Evolutionary conservation across 2,888 invertebrate genomes (phyloP).

Genomic region (Neoscelio sp.): DNA sequence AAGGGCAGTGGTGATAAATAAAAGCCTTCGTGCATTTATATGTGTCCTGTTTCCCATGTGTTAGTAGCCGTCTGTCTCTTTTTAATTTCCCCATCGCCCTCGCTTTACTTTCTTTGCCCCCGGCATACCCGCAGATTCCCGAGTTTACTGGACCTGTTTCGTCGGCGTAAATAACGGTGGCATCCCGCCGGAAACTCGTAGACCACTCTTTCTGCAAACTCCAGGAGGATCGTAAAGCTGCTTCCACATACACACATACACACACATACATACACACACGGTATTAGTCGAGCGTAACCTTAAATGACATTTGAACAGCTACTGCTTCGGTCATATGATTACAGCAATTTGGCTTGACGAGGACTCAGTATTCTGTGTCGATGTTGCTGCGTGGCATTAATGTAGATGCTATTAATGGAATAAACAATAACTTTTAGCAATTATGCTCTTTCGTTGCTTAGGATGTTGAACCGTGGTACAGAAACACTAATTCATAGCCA

Average conservation of each 20-base stretch:
- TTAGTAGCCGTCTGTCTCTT: slow-evolving; percentile 64
- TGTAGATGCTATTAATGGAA: slow-evolving; percentile 53
- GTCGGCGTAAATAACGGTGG: slow-evolving; percentile 76
- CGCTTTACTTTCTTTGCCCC: slow-evolving; percentile 9
- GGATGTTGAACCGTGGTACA: too few relatives aligned
- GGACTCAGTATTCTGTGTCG: slow-evolving; percentile 30
- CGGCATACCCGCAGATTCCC: slow-evolving; percentile 51
- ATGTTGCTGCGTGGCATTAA: slow-evolving; percentile 28
- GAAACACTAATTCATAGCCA: too few relatives aligned
- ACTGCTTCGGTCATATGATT: slow-evolving; percentile 57
- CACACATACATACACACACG: too few relatives aligned
- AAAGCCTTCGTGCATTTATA: slow-evolving; percentile 70
- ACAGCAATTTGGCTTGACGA: slow-evolving; percentile 51
- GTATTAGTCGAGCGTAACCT: slow-evolving; percentile 72
- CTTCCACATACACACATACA: too few relatives aligned
- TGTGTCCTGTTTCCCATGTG: slow-evolving; percentile 56
- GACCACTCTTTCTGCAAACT: slow-evolving; percentile 73
- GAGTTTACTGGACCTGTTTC: slow-evolving; percentile 78
- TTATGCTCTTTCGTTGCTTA: not conserved
- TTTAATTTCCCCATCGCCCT: slow-evolving; percentile 57
- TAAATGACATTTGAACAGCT: slow-evolving; percentile 65
- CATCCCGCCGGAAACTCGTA: slow-evolving; percentile 73
- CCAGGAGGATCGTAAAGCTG: slow-evolving; percentile 73
- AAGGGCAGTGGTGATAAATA: slow-evolving; percentile 72
- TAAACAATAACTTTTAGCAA: slow-evolving; percentile 11